Conservation (phyloP, 2,797 vertebrate genomes). For the Siniperca undulata region DNA sequence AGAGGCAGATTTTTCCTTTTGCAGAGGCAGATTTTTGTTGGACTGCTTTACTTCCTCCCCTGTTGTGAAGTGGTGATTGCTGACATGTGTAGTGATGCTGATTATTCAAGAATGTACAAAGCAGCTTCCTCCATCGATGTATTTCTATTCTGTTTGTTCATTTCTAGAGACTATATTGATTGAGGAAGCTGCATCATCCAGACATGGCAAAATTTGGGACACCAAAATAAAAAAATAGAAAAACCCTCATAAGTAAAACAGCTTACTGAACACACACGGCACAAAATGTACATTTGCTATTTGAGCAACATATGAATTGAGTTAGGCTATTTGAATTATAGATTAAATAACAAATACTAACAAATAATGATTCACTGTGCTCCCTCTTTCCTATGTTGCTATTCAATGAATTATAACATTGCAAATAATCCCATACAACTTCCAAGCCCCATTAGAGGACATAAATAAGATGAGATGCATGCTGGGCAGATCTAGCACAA, state of each 20-base stretch:
- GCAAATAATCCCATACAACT: not conserved
- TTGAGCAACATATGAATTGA: not conserved
- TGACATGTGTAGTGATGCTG: constrained; percentile 34
- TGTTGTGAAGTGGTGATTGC: constrained; percentile 48
- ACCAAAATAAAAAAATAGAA: not conserved
- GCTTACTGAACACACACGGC: not conserved
- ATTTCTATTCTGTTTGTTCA: not conserved
- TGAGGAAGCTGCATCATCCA: not conserved
- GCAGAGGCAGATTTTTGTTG: constrained; percentile 59
- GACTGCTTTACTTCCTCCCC: constrained; percentile 59
- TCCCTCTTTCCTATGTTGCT: not conserved
- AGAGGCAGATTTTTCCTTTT: constrained; percentile 48
- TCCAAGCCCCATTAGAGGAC: not conserved
- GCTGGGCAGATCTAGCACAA: constrained; percentile 6
- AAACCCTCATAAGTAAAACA: not conserved
- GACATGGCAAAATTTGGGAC: not conserved
- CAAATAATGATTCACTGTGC: not conserved
- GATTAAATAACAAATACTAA: not conserved
- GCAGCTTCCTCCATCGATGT: not conserved
- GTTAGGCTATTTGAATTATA: not conserved
- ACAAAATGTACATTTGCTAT: not conserved
- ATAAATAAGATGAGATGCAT: not conserved
- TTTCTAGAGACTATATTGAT: not conserved
- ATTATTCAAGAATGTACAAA: constrained; percentile 39
- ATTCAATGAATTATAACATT: not conserved